phyloP scores from a whole-genome alignment of 2,888 invertebrate species.

The Dione juno region DNA sequence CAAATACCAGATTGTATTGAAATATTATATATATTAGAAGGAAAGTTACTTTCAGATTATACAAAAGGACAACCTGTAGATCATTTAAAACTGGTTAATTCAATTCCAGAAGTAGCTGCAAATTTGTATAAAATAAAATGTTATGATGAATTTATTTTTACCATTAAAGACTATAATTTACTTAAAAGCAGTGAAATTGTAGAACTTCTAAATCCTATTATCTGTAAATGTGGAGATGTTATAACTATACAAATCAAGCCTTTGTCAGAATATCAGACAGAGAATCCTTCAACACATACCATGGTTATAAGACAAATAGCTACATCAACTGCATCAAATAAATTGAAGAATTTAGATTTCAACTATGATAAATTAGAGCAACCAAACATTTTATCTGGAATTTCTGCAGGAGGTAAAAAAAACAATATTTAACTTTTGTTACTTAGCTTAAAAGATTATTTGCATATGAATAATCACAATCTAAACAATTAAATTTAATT shows the following conservation, averaged over 20 bases:
- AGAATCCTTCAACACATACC: conserved; percentile 50
- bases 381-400: conserved; percentile 77
- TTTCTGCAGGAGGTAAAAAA: conserved; percentile 74
- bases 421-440: background rate
- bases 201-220: conserved; percentile 61
- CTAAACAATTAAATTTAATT: too few species aligned
- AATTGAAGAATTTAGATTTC: conserved; percentile 43
- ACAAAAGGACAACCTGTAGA: conserved; percentile 50
- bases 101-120: conserved; percentile 61
- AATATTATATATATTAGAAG: conserved; percentile 70
- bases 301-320: conserved; percentile 60
- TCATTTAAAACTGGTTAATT: conserved; percentile 57
- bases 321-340: conserved; percentile 53
- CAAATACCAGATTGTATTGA: conserved; percentile 56
- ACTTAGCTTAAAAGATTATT: background rate
- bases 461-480: background rate
- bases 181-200: conserved; percentile 69
- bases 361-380: conserved; percentile 70
- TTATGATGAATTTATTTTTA: conserved; percentile 62
- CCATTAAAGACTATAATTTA: conserved; percentile 68
- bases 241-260: conserved; percentile 68
- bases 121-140: conserved; percentile 59
- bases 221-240: conserved; percentile 60
- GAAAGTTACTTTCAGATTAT: conserved; percentile 67
- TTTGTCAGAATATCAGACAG: conserved; percentile 67